Percentiles rank a stretch among this genome's conserved stretches.
Conservation (phyloP, 2,888 invertebrate species). For the Apocheima hispidaria region DNA sequence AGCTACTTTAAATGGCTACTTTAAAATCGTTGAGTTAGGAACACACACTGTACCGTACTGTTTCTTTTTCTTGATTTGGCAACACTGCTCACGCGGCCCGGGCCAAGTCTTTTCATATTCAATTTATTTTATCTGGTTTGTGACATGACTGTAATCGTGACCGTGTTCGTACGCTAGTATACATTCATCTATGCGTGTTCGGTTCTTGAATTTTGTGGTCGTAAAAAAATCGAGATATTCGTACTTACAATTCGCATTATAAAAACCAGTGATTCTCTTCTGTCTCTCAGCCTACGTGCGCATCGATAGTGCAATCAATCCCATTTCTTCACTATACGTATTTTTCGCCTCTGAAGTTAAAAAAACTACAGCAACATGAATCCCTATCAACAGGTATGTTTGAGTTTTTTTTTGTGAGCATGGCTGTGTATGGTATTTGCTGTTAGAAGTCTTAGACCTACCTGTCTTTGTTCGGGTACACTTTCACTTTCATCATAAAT, state of each 20-base stretch:
- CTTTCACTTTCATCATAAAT: conserved; percentile 9
- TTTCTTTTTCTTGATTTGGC: too few species aligned
- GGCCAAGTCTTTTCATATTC: too few species aligned
- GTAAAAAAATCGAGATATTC: too few species aligned
- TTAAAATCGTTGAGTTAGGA: too few species aligned
- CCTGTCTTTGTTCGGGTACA: neutral
- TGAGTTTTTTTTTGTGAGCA: conserved; percentile 17
- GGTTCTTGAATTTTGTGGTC: too few species aligned
- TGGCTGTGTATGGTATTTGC: conserved; percentile 6
- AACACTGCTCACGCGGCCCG: too few species aligned
- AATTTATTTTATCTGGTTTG: too few species aligned
- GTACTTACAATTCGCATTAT: neutral
- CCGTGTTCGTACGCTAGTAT: too few species aligned
- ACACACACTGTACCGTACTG: too few species aligned
- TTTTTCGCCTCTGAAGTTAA: neutral
- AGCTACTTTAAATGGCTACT: too few species aligned
- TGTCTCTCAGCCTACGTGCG: neutral
- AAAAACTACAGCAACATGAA: conserved; percentile 64
- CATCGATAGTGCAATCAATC: neutral
- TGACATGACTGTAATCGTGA: too few species aligned
- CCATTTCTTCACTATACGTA: neutral
- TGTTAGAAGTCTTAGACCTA: neutral
- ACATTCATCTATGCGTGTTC: too few species aligned
- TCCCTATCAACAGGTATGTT: conserved; percentile 76
- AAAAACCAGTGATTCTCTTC: neutral